Evolutionary conservation across 1,140 invertebrate species (phyloP), one percentile per base, ranked within the genome.

Genomic region (Cherax destructor): DNA sequence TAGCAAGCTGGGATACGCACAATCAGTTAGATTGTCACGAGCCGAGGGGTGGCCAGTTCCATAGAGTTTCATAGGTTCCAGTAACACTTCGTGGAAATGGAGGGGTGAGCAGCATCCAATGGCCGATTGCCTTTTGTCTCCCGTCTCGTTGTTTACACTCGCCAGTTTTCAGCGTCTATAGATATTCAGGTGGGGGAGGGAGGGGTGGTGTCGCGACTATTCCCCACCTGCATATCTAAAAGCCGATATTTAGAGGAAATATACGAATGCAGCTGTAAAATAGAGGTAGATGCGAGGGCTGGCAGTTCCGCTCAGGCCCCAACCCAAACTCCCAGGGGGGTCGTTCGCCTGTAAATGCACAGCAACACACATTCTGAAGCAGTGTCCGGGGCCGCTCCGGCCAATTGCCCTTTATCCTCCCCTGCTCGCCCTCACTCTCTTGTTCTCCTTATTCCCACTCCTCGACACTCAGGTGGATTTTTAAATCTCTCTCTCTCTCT

Each of bases 1-100:
- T 91, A 91, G 89, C 89, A 91, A 91, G 89, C 89, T 91, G 89
- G 89, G 89, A 91, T 91, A 91, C 89, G 89, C 83, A 91, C 89
- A 91, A 91, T 91, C 89, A 91, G 76, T 72, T 59, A 91, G 89
- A 91, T 91, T 91, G 89, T 91, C 89, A 79, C 83, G 74, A 52
- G 76, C 24, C 41, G 89, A 91, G 89, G 30, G 89, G 83, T 52
- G 83, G 30, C 56, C 69, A 79, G 74, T 91, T 91, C 81, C 83
- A 79, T 85, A 91, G 89, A 85, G 83, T 91, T 91, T 86, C 89
- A 91, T 69, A 65, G 74, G 77, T 83, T 91, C 59, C 89, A 86
- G 78, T 80, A 91, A 80, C 83, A 61, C 76, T 91, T 91, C 89
- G 89, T 86, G 76, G 41, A 69, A 77, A 69, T 84, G 59, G 76